Base-by-base conservation (phyloP, 1,140 invertebrate species). In the Leptopilina boulardi region DNA sequence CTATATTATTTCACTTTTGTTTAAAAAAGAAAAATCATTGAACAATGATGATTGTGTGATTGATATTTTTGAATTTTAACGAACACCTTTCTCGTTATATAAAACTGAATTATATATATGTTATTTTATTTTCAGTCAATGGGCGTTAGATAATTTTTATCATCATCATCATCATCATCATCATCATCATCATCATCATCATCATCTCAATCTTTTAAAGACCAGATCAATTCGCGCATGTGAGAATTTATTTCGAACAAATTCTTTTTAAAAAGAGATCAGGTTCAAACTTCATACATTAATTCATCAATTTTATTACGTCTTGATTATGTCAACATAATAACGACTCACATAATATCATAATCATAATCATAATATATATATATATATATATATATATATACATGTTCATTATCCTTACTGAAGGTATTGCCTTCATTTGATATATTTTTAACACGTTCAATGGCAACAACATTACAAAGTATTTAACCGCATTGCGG, bases 281-380 rank as follows among this genome's bases (percentile, higher is more conserved):
- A 30, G 13, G 59, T 34, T 66, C 26, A 30, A 66, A 66, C 21
- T 30, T 66, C 26, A 30, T 66, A n/a, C 26, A 66, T 66, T 66
- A 66, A 66, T 66, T 66, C 59, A 66, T n/a, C 18, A n/a, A 51
- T 51, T n/a, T n/a, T 51, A 51, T 51, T 51, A 51, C n/a, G 59
- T 30, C 23, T 66, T 66, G 59, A 66, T 66, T 66, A 30, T 66
- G 59, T 66, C 59, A 66, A 15, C 18, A 51, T 66, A 59, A 59
- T 21, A 59, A 15, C 11, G 11, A 13, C 56, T 59, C 56, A 26
- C 11, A 30, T 59, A 30, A 66, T 30, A 66, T 30, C 26, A n/a
- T 66, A 66, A 30, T 30, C 59, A 66, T n/a, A 30, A 66, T n/a
- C n/a, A n/a, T n/a, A n/a, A n/a, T n/a, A n/a, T n/a, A n/a, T n/a